Evolutionary conservation across 2,113 vertebrate genomes (phyloP).

Genomic region (Cryptoleucopteryx plumbea): DNA sequence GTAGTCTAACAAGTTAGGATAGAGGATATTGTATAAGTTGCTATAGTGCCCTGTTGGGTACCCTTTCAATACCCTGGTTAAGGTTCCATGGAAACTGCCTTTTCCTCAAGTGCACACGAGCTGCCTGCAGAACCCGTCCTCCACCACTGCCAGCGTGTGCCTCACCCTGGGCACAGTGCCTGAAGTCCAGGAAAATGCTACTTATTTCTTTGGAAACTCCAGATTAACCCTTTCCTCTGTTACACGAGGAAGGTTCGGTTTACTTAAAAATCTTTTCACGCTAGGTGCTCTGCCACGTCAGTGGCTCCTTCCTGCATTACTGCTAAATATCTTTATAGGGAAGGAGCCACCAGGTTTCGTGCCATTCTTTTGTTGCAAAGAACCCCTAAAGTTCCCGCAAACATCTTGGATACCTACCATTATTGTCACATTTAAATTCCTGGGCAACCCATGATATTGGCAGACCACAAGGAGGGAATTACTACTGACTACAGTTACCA

Average conservation of each 20-base stretch:
- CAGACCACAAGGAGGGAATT: background rate
- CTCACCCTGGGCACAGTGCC: background rate
- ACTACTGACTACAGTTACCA: background rate
- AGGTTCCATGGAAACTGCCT: background rate
- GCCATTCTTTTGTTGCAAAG: background rate
- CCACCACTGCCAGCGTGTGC: rapidly evolving
- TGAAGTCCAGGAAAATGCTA: background rate
- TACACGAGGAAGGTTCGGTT: background rate
- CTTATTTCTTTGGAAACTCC: background rate
- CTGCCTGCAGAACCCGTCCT: background rate
- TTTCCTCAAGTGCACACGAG: background rate
- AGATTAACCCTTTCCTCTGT: background rate
- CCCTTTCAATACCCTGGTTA: background rate
- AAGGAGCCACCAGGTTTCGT: background rate
- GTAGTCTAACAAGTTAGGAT: background rate
- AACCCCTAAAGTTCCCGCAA: background rate
- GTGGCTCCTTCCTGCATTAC: background rate
- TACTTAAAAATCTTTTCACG: background rate
- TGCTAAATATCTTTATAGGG: background rate
- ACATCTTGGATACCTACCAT: background rate
- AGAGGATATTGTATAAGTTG: background rate
- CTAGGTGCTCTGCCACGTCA: rapidly evolving
- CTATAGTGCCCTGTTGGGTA: background rate
- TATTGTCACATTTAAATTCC: background rate
- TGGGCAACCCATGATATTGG: background rate